Percentiles rank a stretch among this genome's conserved stretches.
phyloP scores from a whole-genome alignment of 2,797 vertebrate genomes.

The Danio kyathit region DNA sequence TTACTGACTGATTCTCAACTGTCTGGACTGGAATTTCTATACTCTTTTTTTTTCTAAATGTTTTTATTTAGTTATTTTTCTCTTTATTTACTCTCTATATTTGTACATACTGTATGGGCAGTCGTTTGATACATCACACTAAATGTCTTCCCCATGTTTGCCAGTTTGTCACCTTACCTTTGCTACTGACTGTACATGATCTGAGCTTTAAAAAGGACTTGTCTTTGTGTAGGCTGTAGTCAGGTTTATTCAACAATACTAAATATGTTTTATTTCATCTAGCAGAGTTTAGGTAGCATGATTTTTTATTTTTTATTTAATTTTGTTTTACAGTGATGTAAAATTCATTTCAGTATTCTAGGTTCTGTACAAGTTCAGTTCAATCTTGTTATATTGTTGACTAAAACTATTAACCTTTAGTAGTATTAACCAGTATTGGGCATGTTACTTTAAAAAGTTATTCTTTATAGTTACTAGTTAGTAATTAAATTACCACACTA shows the following conservation, averaged over 20 bases:
- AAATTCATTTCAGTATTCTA: not conserved
- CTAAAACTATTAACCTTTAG: not conserved
- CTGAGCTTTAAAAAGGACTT: not conserved
- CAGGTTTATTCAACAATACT: not conserved
- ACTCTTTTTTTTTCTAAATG: slow-evolving; percentile 2
- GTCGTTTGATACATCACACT: not conserved
- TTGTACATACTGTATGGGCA: slow-evolving; percentile 23
- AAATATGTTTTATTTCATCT: not conserved
- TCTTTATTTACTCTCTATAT: slow-evolving; percentile 13
- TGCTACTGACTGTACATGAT: not conserved
- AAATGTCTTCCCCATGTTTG: not conserved
- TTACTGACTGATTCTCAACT: slow-evolving; percentile 30
- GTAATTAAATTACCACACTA: no score
- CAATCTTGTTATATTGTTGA: not conserved
- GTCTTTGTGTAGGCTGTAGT: not conserved
- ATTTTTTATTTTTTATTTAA: not conserved
- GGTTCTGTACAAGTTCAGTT: not conserved
- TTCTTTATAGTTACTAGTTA: no score
- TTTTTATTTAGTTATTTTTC: slow-evolving; percentile 13
- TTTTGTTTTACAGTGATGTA: slow-evolving; percentile 13
- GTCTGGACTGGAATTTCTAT: not conserved
- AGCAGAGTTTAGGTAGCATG: slow-evolving; percentile 16
- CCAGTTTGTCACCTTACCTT: not conserved
- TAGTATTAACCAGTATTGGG: no score
- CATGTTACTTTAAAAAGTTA: no score